These are phyloP conservation scores for Paelopatides confundens DNA, from an alignment of 53 echinoderm and acorn worm species.

Conservation along the genomic window DNA sequence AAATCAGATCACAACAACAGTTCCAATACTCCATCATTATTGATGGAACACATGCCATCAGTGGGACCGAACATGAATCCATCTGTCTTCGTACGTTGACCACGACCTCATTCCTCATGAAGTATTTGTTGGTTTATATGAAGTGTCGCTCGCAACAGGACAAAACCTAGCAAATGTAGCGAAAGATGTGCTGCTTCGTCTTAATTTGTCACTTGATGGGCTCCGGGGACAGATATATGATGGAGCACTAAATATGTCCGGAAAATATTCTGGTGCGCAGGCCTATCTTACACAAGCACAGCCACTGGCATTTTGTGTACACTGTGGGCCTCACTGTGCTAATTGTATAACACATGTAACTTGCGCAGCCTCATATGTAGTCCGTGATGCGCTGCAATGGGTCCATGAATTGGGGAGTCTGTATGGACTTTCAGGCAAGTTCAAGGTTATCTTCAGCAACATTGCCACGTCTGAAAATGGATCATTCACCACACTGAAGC, in stretches of 20 bases:
- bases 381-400: slow-evolving; percentile 45
- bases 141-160: background rate
- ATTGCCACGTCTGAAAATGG: background rate
- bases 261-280: background rate
- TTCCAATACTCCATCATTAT: too few relatives aligned
- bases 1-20: too few relatives aligned
- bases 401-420: slow-evolving; percentile 45
- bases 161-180: background rate
- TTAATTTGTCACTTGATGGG: background rate
- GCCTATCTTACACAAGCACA: background rate
- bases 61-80: background rate
- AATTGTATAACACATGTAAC: background rate
- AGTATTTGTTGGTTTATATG: background rate
- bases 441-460: too few relatives aligned
- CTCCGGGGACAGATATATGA: background rate
- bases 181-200: background rate
- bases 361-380: background rate
- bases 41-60: background rate
- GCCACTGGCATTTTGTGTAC: background rate
- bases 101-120: background rate
- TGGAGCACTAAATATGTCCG: background rate
- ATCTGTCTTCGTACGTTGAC: background rate
- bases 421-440: slow-evolving; percentile 40
- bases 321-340: background rate
- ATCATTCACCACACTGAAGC: background rate